Conservation (phyloP, 53 echinoderm and acorn worm genomes). For the Astropecten irregularis region DNA sequence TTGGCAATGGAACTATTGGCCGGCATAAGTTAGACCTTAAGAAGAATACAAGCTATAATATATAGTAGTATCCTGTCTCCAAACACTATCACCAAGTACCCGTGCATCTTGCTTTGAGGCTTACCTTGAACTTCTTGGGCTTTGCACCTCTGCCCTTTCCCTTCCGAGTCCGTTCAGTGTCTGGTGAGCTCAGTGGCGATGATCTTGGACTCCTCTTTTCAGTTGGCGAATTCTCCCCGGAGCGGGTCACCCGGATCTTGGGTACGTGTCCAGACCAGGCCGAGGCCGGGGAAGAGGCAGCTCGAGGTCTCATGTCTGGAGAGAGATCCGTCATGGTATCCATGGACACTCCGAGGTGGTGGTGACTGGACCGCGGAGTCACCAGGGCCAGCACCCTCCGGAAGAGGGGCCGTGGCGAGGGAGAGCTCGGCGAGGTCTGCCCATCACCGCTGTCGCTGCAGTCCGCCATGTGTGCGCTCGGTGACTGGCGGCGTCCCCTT, state of each 20-base stretch:
- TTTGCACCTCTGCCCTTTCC: constrained; percentile 16
- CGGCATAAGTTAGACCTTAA: no score
- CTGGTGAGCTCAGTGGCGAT: constrained; percentile 44
- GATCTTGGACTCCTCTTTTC: constrained; percentile 31
- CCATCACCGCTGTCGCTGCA: not conserved
- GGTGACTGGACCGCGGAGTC: constrained; percentile 30
- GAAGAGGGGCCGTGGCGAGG: constrained; percentile 40
- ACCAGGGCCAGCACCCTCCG: constrained; percentile 48
- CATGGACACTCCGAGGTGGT: constrained; percentile 9
- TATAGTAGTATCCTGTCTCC: no score
- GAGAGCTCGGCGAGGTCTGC: constrained; percentile 7
- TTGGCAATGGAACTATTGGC: no score
- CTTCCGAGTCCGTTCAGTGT: constrained; percentile 31
- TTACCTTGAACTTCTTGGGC: constrained; percentile 48
- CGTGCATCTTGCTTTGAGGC: no score
- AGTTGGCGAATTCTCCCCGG: constrained; percentile 44
- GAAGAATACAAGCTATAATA: no score
- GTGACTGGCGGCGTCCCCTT: not conserved
- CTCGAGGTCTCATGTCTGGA: constrained; percentile 56
- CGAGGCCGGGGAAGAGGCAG: constrained; percentile 51
- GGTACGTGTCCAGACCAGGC: constrained; percentile 52
- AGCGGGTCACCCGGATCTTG: constrained; percentile 35
- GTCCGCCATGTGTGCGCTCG: constrained; percentile 4
- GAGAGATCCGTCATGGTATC: constrained; percentile 17
- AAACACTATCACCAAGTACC: no score